Evolutionary conservation across 1,140 invertebrate species (phyloP).

Genomic region (Aphidius gifuensis): DNA sequence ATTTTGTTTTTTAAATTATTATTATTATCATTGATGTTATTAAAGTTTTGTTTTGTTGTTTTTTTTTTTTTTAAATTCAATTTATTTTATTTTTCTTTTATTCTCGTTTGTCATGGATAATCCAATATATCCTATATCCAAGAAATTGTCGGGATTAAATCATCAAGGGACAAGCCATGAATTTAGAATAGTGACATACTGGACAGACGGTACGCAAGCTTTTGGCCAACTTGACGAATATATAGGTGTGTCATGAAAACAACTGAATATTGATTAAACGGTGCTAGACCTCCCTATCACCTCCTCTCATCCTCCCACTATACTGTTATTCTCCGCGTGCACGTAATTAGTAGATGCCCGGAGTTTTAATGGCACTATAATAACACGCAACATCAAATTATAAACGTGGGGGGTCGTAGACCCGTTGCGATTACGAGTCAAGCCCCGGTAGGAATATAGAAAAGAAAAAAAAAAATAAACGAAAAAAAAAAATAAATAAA

Average conservation of each 20-base stretch:
- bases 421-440: conserved; percentile 31
- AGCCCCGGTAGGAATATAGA: conserved; percentile 5
- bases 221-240: conserved; percentile 6
- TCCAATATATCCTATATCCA: not conserved
- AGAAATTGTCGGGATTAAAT: not conserved
- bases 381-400: conserved; percentile 46
- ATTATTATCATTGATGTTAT: not conserved
- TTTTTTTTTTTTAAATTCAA: not conserved
- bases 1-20: not conserved
- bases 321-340: conserved; percentile 33
- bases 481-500: too few relatives aligned
- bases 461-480: too few relatives aligned
- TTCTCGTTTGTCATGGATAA: not conserved
- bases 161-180: not conserved
- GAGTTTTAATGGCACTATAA: conserved; percentile 45
- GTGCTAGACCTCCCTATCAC: not conserved
- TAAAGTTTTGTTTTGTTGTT: not conserved
- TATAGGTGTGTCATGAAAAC: conserved; percentile 30
- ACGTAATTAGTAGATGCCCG: conserved; percentile 45
- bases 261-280: conserved; percentile 47
- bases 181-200: too few relatives aligned
- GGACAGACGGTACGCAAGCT: not conserved
- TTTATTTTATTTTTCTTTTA: conserved; percentile 3
- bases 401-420: conserved; percentile 34
- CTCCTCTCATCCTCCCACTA: not conserved